Percentiles rank a stretch among this genome's conserved stretches.
Evolutionary conservation across 2,113 vertebrate species (phyloP).

Genomic region (Xiphorhynchus elegans): DNA sequence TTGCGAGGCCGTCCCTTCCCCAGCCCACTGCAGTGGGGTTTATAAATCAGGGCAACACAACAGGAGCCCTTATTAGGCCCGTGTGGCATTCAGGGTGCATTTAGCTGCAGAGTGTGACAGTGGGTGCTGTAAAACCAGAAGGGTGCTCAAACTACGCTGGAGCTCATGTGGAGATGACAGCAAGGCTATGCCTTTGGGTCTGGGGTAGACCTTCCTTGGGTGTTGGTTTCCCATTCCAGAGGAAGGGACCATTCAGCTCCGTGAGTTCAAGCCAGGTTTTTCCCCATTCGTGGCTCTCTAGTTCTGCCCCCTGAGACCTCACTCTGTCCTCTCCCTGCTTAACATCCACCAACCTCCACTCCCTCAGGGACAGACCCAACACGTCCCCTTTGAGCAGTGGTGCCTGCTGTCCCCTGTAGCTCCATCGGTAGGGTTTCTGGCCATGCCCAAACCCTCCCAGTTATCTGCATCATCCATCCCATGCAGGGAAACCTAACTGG

Average conservation of each 20-base stretch:
- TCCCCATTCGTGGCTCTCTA: not conserved
- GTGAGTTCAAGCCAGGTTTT: not conserved
- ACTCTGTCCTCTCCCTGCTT: not conserved
- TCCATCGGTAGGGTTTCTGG: not conserved
- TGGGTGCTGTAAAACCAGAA: not conserved
- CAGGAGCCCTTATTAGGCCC: not conserved
- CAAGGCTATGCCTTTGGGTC: not conserved
- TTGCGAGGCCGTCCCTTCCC: not conserved
- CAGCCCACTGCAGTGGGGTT: not conserved
- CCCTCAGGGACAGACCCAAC: not conserved
- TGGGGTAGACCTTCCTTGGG: not conserved
- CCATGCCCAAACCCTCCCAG: not conserved
- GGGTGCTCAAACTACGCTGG: not conserved
- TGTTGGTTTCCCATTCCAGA: not conserved
- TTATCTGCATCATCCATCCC: not conserved
- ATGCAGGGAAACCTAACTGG: not conserved
- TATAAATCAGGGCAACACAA: slow-evolving; percentile 43
- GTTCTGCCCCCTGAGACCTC: not conserved
- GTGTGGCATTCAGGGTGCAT: not conserved
- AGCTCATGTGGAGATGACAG: not conserved
- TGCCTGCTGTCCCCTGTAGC: not conserved
- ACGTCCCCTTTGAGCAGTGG: rapidly evolving
- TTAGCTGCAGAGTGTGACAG: not conserved
- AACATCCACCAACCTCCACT: not conserved
- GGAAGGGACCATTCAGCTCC: not conserved